Evolutionary conservation across 92 coral and sea anemone species (phyloP).

Genomic region (Parazoanthus swiftii): DNA sequence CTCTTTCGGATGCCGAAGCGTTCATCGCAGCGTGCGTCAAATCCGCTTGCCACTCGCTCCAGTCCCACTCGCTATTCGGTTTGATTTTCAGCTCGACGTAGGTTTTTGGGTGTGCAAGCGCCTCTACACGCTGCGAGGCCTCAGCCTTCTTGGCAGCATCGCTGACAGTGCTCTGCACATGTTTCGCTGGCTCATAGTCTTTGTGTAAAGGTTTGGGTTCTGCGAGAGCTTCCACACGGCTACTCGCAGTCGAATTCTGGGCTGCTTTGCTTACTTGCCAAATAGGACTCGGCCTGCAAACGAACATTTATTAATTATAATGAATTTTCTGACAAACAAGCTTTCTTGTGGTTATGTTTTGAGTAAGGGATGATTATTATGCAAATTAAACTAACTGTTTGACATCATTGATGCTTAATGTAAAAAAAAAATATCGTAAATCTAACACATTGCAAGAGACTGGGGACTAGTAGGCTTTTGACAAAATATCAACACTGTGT

Average conservation of each 20-base stretch:
- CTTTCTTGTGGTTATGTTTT: too few relatives aligned
- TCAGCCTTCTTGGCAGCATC: conserved; percentile 80
- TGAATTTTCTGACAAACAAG: not conserved
- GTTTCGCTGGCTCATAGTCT: conserved; percentile 81
- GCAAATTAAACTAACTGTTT: too few relatives aligned
- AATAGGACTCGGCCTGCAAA: conserved; percentile 78
- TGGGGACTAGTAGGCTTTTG: too few relatives aligned
- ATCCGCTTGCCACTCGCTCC: conserved; percentile 92
- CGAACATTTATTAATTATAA: not conserved
- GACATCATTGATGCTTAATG: too few relatives aligned
- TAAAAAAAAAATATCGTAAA: too few relatives aligned
- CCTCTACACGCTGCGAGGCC: conserved; percentile 68
- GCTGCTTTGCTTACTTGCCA: conserved; percentile 89
- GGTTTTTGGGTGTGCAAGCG: conserved; percentile 72
- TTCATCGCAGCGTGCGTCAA: conserved; percentile 80
- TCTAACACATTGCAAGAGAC: too few relatives aligned
- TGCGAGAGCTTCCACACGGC: conserved; percentile 75
- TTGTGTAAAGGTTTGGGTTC: conserved; percentile 81
- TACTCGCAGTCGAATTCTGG: conserved; percentile 69
- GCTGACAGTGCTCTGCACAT: conserved; percentile 79
- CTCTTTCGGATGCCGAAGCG: conserved; percentile 83
- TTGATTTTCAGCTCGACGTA: conserved; percentile 83
- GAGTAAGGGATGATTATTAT: too few relatives aligned
- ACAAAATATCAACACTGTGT: too few relatives aligned
- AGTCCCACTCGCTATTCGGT: conserved; percentile 87